Base-by-base conservation (phyloP, 2,797 vertebrate species). In the Pagetopsis macropterus region DNA sequence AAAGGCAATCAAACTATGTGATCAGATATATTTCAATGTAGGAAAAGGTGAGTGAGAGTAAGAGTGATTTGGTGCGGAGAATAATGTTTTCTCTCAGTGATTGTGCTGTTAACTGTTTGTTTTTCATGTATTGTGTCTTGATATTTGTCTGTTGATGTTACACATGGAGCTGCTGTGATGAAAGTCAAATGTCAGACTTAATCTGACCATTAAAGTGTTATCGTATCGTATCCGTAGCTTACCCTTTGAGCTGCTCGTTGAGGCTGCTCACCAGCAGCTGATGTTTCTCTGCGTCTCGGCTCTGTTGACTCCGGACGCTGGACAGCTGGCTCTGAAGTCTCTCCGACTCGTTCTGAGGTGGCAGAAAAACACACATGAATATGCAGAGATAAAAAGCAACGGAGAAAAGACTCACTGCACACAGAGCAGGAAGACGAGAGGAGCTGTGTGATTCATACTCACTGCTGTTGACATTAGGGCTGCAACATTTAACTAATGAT, bases 231-330 rank as follows among this genome's bases (percentile, higher is more conserved):
- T 27, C 3, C 19, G 3, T 0, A 0, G 5, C 79, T 89, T 88
- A 97, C 97, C 96, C 95, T 92, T 92, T 95, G 17, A 98, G 94
- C 80, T 97, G 95, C 13, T 97, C 94, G 33, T 95, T 97, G 65
- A 98, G 91, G 68, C 90, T 92, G 64, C 89, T 92, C 27, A 97
- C 87, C 45, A 96, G 83, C 49, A 95, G 86, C 43, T 96, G 96
- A 70, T 97, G 94, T 72, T 96, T 97, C 85, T 98, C 97, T 0
- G 84, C 80, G 3, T 97, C 97, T 82, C 95, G 83, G 67, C 51
- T 88, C 79, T 97, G 96, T 13, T 97, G 97, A 80, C 9, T 94
- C 14, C 95, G 92, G 19, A 95, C 37, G 0, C 87, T 93, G 48
- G 89, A 69, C 1, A 97, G 87, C 1, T 97, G 97, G 69, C 89